Conservation (phyloP, 2,113 vertebrate species). For the Axis porcinus region DNA sequence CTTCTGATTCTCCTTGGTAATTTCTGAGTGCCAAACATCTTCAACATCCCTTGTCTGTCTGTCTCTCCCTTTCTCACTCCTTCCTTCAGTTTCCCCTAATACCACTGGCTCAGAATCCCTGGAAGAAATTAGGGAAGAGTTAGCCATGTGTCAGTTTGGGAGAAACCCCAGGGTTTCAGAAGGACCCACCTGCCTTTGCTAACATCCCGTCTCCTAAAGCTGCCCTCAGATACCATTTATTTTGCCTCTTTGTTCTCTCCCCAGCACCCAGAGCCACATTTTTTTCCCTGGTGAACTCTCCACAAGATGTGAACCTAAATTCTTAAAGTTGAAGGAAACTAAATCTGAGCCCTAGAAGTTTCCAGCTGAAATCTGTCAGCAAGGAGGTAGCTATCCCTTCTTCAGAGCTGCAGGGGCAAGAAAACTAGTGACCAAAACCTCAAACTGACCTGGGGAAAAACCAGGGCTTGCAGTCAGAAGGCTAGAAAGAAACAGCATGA, state of each 20-base stretch:
- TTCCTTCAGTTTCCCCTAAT: neutral
- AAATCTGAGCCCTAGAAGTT: neutral
- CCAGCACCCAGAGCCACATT: too few species aligned
- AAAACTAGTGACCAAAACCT: neutral
- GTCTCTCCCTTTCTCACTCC: neutral
- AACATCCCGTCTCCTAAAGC: accelerated
- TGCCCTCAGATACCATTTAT: too few species aligned
- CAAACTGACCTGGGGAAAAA: neutral
- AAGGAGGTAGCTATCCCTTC: neutral
- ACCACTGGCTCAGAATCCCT: too few species aligned
- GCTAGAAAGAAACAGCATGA: neutral
- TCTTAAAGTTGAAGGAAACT: neutral
- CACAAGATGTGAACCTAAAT: neutral
- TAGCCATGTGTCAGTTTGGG: neutral
- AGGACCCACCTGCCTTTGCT: neutral
- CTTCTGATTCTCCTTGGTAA: neutral
- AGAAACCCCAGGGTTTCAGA: neutral
- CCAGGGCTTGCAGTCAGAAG: neutral
- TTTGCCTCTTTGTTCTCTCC: neutral
- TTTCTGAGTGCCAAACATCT: neutral
- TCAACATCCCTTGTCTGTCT: neutral
- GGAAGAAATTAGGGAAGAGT: neutral
- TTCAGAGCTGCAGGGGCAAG: too few species aligned
- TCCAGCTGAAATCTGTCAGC: neutral
- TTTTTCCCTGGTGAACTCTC: neutral